Evolutionary conservation across 2,113 vertebrate species (phyloP).

Genomic region (Erinaceus europaeus): DNA sequence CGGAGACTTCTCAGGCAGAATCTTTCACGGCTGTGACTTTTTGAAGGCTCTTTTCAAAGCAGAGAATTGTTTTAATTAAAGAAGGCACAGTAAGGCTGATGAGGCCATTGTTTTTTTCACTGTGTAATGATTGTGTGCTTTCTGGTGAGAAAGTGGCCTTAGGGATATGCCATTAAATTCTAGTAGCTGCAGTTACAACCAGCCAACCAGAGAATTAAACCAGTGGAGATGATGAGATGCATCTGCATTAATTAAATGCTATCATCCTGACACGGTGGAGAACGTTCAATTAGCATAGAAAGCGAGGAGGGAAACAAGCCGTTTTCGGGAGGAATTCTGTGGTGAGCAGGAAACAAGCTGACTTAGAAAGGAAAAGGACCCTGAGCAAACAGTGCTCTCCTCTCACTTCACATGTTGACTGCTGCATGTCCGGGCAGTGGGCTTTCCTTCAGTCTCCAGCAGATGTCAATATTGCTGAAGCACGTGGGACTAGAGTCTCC

Average conservation of each 20-base stretch:
- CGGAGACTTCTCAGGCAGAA: not conserved
- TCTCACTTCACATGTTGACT: not conserved
- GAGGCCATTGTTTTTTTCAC: not conserved
- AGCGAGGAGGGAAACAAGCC: slow-evolving; percentile 19
- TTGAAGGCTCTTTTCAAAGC: not conserved
- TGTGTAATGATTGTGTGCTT: not conserved
- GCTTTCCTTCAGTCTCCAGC: no score
- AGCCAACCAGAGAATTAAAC: not conserved
- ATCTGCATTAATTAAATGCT: slow-evolving; percentile 48
- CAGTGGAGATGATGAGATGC: slow-evolving; percentile 44
- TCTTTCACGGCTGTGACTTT: not conserved
- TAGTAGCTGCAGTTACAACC: slow-evolving; percentile 13
- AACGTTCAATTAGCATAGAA: not conserved
- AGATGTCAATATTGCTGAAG: no score
- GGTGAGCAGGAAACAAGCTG: slow-evolving; percentile 3
- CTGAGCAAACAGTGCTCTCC: not conserved
- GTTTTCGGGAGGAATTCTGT: slow-evolving; percentile 9
- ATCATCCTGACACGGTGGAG: not conserved
- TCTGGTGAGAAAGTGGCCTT: slow-evolving; percentile 2
- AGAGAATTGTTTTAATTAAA: slow-evolving; percentile 10
- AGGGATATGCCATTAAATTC: not conserved
- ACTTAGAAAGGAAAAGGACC: not conserved
- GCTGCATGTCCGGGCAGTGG: not conserved
- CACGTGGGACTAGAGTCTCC: no score
- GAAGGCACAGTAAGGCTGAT: not conserved